phyloP scores from a whole-genome alignment of 2,113 vertebrate genomes.

The Oreochromis spilurus region DNA sequence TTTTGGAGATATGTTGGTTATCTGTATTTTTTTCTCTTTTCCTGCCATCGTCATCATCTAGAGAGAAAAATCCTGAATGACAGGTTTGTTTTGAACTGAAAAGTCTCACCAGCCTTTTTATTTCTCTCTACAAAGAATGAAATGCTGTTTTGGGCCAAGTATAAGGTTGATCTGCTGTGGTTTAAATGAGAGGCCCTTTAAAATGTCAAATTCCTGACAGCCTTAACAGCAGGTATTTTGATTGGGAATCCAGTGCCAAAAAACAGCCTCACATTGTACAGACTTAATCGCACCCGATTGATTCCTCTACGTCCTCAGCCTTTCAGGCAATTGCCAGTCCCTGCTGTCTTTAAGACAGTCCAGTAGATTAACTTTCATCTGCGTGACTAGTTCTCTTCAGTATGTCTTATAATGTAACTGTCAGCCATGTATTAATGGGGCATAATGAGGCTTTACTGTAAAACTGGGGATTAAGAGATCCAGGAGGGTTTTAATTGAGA shows the following conservation, averaged over 20 bases:
- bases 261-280: background rate
- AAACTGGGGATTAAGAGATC: constrained; percentile 30
- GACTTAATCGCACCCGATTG: constrained; percentile 18
- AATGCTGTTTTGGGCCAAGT: constrained; percentile 6
- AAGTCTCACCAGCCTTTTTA: background rate
- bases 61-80: background rate
- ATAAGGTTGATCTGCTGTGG: constrained; percentile 29
- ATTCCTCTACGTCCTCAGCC: constrained; percentile 13
- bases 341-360: background rate
- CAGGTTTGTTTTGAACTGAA: background rate
- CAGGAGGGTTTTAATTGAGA: constrained; percentile 13
- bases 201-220: background rate
- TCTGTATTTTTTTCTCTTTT: background rate
- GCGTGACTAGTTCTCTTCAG: constrained; percentile 30
- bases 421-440: constrained; percentile 46
- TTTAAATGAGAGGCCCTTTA: constrained; percentile 1
- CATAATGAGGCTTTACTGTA: constrained; percentile 46
- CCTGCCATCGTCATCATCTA: background rate
- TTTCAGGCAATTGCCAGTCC: constrained; percentile 1
- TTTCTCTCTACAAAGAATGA: background rate
- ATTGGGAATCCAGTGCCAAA: constrained; percentile 14
- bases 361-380: constrained; percentile 27
- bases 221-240: constrained; percentile 32
- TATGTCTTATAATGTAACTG: constrained; percentile 16
- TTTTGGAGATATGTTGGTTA: background rate